Percentiles rank a stretch among this genome's conserved stretches.
phyloP scores from a whole-genome alignment of 2,888 invertebrate species.

The Tribolium freemani region DNA sequence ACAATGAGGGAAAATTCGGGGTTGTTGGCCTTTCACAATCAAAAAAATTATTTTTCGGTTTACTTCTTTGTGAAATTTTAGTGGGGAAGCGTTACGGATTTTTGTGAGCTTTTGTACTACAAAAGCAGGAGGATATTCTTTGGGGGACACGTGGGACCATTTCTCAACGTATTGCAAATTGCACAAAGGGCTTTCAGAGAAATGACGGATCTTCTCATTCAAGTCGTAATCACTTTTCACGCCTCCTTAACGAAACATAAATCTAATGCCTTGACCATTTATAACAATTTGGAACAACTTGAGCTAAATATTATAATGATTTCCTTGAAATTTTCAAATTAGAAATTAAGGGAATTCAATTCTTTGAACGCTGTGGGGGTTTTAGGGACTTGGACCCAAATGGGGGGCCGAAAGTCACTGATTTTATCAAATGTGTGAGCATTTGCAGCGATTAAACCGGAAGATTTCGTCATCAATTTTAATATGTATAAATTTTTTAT shows the following conservation, averaged over 20 bases:
- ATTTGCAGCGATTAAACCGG: background rate
- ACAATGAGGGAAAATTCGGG: slow-evolving; percentile 4
- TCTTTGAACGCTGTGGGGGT: too few relatives aligned
- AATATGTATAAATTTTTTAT: slow-evolving; percentile 16
- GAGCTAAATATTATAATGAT: too few relatives aligned
- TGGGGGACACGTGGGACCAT: background rate
- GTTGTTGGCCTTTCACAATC: slow-evolving; percentile 21
- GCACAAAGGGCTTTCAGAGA: background rate
- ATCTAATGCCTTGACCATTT: background rate
- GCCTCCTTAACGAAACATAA: background rate
- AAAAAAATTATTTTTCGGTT: slow-evolving; percentile 34
- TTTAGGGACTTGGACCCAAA: too few relatives aligned
- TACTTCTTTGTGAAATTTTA: slow-evolving; percentile 20
- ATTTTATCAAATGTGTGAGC: too few relatives aligned
- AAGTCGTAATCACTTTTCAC: background rate
- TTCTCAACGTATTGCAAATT: background rate
- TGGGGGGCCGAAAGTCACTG: too few relatives aligned
- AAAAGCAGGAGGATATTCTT: background rate
- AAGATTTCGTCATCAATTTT: slow-evolving; percentile 28
- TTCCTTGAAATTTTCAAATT: too few relatives aligned
- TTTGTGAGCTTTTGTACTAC: background rate
- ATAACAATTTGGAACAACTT: too few relatives aligned
- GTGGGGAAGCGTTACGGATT: slow-evolving; percentile 7
- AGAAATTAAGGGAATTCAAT: too few relatives aligned
- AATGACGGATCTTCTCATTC: background rate